Conservation (phyloP, 2,797 vertebrate species). For the Anguilla megastoma region DNA sequence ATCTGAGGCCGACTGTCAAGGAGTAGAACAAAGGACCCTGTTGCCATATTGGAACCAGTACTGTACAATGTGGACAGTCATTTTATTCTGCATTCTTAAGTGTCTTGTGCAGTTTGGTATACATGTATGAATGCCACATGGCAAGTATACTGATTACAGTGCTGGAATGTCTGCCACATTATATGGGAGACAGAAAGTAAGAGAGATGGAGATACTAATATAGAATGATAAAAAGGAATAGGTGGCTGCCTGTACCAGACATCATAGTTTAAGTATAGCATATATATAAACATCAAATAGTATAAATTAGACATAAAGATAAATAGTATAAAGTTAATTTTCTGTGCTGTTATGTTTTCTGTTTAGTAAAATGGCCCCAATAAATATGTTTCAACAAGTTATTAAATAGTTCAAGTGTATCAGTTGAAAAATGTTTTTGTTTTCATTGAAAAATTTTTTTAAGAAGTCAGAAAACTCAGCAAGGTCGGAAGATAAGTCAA, state of each 20-base stretch:
- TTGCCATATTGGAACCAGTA: slow-evolving; percentile 43
- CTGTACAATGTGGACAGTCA: slow-evolving; percentile 7
- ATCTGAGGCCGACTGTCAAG: slow-evolving; percentile 46
- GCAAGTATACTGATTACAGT: background rate
- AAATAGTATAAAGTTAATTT: background rate
- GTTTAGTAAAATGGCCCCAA: background rate
- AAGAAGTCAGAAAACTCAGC: background rate
- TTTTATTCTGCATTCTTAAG: slow-evolving; percentile 36
- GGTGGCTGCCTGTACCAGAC: background rate
- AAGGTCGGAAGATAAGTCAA: background rate
- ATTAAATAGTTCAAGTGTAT: background rate
- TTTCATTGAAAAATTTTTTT: background rate
- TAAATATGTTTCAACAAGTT: background rate
- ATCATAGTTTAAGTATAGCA: background rate
- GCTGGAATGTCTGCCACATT: background rate
- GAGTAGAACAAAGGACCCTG: slow-evolving; percentile 54
- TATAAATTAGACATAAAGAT: background rate
- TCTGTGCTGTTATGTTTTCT: background rate
- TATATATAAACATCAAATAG: background rate
- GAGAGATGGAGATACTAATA: background rate
- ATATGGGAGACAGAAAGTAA: background rate
- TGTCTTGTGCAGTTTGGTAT: background rate
- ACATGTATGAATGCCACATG: background rate
- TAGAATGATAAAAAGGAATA: background rate
- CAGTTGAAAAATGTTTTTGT: background rate